Conservation (phyloP, 2,888 invertebrate genomes). For the Cephus pulcher region DNA sequence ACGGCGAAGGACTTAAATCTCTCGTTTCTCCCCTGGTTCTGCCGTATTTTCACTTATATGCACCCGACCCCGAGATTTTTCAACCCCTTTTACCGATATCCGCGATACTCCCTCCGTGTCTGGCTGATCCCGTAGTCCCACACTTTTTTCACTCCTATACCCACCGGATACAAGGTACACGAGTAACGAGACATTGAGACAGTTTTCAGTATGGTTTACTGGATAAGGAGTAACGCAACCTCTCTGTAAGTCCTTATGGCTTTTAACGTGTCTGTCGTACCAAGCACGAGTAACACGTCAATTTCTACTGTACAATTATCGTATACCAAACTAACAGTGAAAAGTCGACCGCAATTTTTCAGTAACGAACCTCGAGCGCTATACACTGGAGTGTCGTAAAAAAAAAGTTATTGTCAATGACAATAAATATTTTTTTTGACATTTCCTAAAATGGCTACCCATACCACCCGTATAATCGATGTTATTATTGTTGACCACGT, state of each 20-base stretch:
- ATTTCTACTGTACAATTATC: neutral
- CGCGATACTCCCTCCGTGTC: neutral
- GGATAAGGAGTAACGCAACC: neutral
- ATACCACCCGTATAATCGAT: neutral
- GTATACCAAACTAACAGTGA: neutral
- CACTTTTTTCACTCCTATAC: neutral
- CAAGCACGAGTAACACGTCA: neutral
- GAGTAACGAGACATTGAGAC: neutral
- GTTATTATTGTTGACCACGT: neutral
- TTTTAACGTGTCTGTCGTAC: neutral
- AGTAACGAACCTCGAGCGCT: neutral
- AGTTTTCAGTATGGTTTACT: neutral
- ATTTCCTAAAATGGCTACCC: neutral
- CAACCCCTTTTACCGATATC: neutral
- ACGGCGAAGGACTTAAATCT: conserved; percentile 63
- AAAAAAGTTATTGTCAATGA: neutral
- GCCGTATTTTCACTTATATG: neutral
- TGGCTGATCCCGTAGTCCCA: neutral
- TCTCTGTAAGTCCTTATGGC: neutral
- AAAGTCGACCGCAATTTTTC: neutral
- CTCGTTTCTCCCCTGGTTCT: conserved; percentile 39
- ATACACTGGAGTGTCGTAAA: neutral
- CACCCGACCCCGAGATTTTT: neutral
- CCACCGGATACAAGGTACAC: neutral
- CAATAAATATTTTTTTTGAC: neutral